Percentiles rank a stretch among this genome's conserved stretches.
Conservation (phyloP, 2,797 vertebrate species). For the Falco peregrinus region DNA sequence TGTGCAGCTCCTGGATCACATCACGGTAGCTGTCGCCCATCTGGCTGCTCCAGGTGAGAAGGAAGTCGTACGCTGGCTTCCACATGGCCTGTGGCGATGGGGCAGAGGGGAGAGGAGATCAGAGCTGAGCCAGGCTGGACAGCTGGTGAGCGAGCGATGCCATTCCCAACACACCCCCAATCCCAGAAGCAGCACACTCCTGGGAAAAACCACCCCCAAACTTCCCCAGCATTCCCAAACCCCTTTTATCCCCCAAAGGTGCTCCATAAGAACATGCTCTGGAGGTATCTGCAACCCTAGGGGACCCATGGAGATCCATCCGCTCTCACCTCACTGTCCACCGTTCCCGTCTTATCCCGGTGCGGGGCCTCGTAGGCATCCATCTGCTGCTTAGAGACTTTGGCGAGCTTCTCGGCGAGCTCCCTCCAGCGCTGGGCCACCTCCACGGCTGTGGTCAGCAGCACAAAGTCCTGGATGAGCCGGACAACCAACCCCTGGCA, state of each 20-base stretch:
- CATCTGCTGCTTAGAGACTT: conserved; percentile 94
- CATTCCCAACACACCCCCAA: background rate
- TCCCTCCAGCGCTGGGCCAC: conserved; percentile 96
- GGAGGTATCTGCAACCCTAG: background rate
- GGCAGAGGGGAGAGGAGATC: background rate
- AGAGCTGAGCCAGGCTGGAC: background rate
- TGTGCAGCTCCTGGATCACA: conserved; percentile 95
- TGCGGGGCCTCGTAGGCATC: conserved; percentile 95
- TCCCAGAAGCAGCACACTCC: background rate
- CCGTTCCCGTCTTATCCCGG: conserved; percentile 84
- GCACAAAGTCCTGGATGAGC: conserved; percentile 91
- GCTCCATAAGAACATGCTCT: background rate
- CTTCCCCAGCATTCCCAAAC: background rate
- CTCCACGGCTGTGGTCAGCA: conserved; percentile 94
- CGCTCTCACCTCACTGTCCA: conserved; percentile 89
- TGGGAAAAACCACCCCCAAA: background rate
- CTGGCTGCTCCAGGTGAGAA: conserved; percentile 94
- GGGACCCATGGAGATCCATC: background rate
- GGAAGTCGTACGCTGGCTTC: conserved; percentile 96
- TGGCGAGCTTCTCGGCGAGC: conserved; percentile 90
- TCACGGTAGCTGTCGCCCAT: conserved; percentile 96
- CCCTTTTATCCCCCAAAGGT: background rate
- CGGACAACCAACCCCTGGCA: conserved; percentile 94
- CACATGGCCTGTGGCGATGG: conserved; percentile 87
- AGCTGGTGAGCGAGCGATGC: rapidly evolving